Percentiles rank a stretch among this genome's conserved stretches.
Evolutionary conservation across 1,140 invertebrate genomes (phyloP).

Genomic region (Megalopta genalis): DNA sequence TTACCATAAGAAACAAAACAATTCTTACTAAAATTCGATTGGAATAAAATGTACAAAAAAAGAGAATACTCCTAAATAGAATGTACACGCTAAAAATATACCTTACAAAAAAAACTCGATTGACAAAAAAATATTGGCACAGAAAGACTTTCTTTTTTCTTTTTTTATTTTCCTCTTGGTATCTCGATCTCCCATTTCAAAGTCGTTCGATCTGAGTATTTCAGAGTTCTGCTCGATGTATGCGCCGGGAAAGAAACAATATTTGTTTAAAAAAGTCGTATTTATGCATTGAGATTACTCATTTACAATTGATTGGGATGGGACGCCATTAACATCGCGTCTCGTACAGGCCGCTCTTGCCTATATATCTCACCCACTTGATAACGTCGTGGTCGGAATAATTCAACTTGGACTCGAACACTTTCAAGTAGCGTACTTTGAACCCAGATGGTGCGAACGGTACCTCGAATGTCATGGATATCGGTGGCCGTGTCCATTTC

Average conservation of each 20-base stretch:
- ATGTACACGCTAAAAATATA: constrained; percentile 14
- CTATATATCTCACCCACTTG: constrained; percentile 99
- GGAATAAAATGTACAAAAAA: constrained; percentile 42
- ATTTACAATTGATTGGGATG: constrained; percentile 64
- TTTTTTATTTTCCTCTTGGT: constrained; percentile 20
- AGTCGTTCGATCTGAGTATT: constrained; percentile 34
- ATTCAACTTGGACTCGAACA: constrained; percentile 99
- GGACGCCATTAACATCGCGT: constrained; percentile 92
- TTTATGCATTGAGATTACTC: constrained; percentile 69
- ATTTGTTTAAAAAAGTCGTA: constrained; percentile 37
- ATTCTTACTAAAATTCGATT: constrained; percentile 15
- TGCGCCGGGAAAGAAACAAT: constrained; percentile 54
- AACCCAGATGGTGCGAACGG: constrained; percentile 99
- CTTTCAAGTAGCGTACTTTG: constrained; percentile 99
- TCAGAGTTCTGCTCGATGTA: constrained; percentile 35
- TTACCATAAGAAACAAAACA: neutral
- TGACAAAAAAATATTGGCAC: constrained; percentile 55
- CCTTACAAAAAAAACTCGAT: constrained; percentile 22
- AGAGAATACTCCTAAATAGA: constrained; percentile 12
- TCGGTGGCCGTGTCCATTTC: constrained; percentile 99
- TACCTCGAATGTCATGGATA: constrained; percentile 99
- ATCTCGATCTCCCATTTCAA: neutral
- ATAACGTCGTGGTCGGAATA: constrained; percentile 99
- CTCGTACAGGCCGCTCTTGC: constrained; percentile 98
- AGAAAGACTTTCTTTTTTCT: constrained; percentile 17